Evolutionary conservation across 2,888 invertebrate species (phyloP).

Genomic region (Tenthredo livida): DNA sequence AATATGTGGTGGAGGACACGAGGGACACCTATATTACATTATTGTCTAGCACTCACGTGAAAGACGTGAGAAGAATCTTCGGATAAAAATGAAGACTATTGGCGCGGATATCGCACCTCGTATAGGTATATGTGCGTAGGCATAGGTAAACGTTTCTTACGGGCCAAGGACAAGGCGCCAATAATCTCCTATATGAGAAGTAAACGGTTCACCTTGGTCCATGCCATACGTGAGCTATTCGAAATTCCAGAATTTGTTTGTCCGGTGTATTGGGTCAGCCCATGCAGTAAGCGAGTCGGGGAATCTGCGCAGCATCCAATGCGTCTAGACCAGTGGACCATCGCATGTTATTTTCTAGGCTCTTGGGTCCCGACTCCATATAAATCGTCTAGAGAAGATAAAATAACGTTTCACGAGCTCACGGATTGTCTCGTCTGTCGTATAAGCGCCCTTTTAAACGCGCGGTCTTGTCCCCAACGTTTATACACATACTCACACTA

Average conservation of each 20-base stretch:
- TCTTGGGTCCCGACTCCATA: conserved; percentile 54
- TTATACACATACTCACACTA: neutral
- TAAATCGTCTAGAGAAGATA: conserved; percentile 63
- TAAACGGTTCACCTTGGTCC: conserved; percentile 22
- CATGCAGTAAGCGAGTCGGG: neutral
- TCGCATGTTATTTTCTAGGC: conserved; percentile 21
- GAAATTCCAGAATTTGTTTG: conserved; percentile 39
- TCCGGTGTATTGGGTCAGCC: neutral
- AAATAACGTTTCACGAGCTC: conserved; percentile 53
- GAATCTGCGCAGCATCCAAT: conserved; percentile 20
- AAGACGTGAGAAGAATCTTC: conserved; percentile 26
- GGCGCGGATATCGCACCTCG: neutral
- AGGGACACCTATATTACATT: neutral
- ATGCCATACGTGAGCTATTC: neutral
- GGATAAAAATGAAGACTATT: neutral
- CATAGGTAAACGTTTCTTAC: conserved; percentile 1
- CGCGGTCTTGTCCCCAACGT: conserved; percentile 22
- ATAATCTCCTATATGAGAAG: conserved; percentile 19
- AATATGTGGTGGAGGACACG: neutral
- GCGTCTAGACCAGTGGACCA: conserved; percentile 17
- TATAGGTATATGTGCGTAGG: neutral
- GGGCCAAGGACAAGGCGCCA: conserved; percentile 26
- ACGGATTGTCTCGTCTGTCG: conserved; percentile 50
- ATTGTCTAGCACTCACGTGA: neutral
- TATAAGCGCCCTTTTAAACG: conserved; percentile 39